Percentiles rank a stretch among this genome's conserved stretches.
These are phyloP conservation scores for Frieseomelitta varia DNA, from an alignment of 1,140 invertebrate species.

Conservation along the genomic window DNA sequence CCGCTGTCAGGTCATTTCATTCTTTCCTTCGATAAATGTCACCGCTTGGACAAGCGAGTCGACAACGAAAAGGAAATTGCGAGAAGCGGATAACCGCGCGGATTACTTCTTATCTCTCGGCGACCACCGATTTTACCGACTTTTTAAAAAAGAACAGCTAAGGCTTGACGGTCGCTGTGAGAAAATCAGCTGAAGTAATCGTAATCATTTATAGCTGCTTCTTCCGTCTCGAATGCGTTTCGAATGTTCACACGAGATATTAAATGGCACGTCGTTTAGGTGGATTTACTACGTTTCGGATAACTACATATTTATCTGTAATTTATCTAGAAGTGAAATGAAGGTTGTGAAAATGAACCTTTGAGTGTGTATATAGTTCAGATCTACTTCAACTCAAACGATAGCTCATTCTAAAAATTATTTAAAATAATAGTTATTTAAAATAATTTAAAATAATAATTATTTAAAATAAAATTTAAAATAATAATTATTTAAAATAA, in stretches of 20 bases:
- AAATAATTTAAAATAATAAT: no score
- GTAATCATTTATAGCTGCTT: background rate
- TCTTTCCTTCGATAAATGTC: conserved; percentile 31
- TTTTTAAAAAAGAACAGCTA: background rate
- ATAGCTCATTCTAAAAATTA: no score
- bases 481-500: no score
- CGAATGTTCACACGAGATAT: background rate
- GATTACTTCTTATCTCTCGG: conserved; percentile 29
- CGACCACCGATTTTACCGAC: background rate
- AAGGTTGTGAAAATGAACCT: no score
- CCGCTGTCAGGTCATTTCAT: conserved; percentile 22
- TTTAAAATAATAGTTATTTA: no score
- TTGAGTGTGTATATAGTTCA: background rate
- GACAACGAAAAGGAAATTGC: conserved; percentile 15
- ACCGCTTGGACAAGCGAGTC: background rate
- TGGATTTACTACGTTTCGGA: background rate
- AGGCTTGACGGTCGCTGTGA: background rate
- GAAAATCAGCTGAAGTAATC: background rate
- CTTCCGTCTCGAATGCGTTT: background rate
- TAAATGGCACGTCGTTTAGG: background rate
- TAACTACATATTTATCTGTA: background rate
- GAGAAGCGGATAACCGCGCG: background rate
- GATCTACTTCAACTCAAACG: no score
- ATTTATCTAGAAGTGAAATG: background rate
- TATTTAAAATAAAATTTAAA: no score